These are phyloP conservation scores for Drosophila pullipes DNA, from an alignment of 2,888 invertebrate species.

Conservation along the genomic window DNA sequence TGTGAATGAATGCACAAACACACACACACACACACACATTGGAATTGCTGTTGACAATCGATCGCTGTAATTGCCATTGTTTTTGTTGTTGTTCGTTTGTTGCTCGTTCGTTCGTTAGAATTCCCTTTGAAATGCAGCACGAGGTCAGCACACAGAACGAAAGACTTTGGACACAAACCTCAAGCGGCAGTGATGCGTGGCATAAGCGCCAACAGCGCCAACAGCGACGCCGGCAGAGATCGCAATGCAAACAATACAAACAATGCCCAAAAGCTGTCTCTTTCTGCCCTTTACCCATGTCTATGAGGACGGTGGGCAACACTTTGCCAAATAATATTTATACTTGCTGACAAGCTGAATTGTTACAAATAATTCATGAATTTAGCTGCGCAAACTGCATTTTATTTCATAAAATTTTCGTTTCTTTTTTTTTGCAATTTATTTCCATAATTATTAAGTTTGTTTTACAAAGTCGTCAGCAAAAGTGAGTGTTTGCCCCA, in stretches of 20 bases:
- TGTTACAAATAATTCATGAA: background rate
- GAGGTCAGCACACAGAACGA: conserved; percentile 68
- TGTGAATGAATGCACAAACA: conserved; percentile 25
- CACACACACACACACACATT: background rate
- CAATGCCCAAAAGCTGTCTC: background rate
- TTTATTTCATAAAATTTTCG: background rate
- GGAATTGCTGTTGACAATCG: conserved; percentile 17
- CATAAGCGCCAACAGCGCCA: conserved; percentile 6
- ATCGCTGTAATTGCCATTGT: conserved; percentile 12
- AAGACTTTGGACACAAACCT: conserved; percentile 76
- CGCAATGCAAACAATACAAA: background rate
- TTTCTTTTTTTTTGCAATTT: background rate
- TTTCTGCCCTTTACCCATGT: background rate
- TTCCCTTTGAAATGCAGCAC: conserved; percentile 62
- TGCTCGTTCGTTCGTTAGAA: conserved; percentile 26
- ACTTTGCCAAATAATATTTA: background rate
- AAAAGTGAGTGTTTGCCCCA: background rate
- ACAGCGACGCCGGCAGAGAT: background rate
- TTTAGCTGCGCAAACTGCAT: background rate
- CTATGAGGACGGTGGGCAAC: background rate
- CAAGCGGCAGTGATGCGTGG: conserved; percentile 57
- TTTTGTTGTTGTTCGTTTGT: conserved; percentile 7
- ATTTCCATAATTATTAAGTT: background rate
- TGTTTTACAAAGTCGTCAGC: background rate
- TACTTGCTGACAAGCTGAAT: background rate